Percentiles rank a stretch among this genome's conserved stretches.
These are phyloP conservation scores for Drosophila nr. perissopoda DNA, from an alignment of 2,888 invertebrate species.

Conservation along the genomic window DNA sequence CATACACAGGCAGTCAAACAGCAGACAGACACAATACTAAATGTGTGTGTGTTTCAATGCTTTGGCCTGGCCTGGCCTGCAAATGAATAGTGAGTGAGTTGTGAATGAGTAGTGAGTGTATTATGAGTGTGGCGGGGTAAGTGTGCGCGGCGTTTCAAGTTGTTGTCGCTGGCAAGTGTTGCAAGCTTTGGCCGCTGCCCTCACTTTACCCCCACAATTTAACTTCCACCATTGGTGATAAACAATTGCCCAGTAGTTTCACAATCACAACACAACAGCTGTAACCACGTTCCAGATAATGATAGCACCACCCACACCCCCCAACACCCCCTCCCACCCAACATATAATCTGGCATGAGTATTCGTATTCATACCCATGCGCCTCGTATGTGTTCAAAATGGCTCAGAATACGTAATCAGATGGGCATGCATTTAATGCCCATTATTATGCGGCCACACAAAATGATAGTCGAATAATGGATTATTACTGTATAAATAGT, in stretches of 20 bases:
- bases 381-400: neutral
- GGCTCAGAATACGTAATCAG: conserved; percentile 29
- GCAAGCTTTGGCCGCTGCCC: conserved; percentile 9
- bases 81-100: conserved; percentile 75
- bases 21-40: conserved; percentile 35
- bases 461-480: conserved; percentile 14
- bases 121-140: conserved; percentile 8
- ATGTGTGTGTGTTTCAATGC: conserved; percentile 22
- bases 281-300: conserved; percentile 16
- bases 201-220: neutral
- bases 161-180: conserved; percentile 57
- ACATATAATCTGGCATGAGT: conserved; percentile 5
- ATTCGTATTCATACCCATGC: conserved; percentile 1
- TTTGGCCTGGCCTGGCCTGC: conserved; percentile 62
- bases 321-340: neutral
- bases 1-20: conserved; percentile 24
- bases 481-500: conserved; percentile 17
- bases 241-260: conserved; percentile 30
- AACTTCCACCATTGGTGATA: conserved; percentile 17
- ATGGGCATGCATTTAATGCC: conserved; percentile 22
- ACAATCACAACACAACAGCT: conserved; percentile 36
- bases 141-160: conserved; percentile 49
- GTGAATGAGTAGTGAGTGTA: conserved; percentile 49
- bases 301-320: neutral
- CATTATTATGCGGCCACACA: conserved; percentile 12